Base-by-base conservation (phyloP, 2,888 invertebrate species). In the Lobophora halterata region DNA sequence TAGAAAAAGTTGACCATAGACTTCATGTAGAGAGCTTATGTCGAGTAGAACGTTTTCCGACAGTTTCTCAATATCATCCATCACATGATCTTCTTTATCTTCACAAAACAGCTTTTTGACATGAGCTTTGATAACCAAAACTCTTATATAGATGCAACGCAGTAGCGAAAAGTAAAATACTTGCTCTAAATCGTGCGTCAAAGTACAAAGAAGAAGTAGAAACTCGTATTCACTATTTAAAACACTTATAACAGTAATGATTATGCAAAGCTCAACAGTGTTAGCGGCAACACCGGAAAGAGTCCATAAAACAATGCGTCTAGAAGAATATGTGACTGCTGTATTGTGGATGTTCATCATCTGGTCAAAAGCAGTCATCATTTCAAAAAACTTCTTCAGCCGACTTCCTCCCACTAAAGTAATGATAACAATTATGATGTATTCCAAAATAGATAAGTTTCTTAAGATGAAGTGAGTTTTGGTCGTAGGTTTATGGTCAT, bases 1-100 rank as follows among this genome's bases (percentile, higher is more conserved):
- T 44, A 69, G 69, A 48, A 78, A 66, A 37, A 80, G 56, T 33
- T 61, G 46, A 46, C 73, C 76, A 46, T 79, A 80, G 6, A 61
- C 61, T 44, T 58, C 61, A 38, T 79, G 76, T 38, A 78, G 46
- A 16, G 69, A 61, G 43, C 46, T 60, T 17, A 71, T 60, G 49
- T 73, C 65, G 3, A 73, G 53, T 19, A 56, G 39, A 5, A 46
- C 48, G 46, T 70, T 72, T 8, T 65, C 57, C 13, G 70, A 56
- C 19, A 77, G 49, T 17, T 27, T 51, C 54, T 72, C 71, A 19
- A 71, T 39, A 54, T 59, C 57, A 44, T 48, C 46, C 9, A 49
- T 27, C 46, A 52, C 13, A 31, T 38, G 14, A 23, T 35, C 9
- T 42, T 41, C 30, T 44, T 44, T 42, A 18, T 55, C 56, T 0